Conservation (phyloP, 1,140 invertebrate genomes). For the Cydia amplana region DNA sequence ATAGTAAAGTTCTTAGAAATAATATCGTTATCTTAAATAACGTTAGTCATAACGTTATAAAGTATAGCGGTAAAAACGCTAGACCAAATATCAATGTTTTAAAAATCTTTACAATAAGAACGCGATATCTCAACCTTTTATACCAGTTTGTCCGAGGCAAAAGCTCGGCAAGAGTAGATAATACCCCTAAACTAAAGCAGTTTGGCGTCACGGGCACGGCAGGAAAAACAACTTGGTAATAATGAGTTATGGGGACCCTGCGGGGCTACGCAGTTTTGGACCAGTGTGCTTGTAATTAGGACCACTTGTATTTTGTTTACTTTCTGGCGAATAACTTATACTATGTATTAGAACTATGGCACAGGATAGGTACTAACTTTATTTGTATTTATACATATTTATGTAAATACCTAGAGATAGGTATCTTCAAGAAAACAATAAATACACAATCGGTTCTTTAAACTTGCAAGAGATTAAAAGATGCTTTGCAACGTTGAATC, state of each 20-base stretch:
- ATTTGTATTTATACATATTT: no score
- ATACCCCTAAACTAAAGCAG: slow-evolving; percentile 9
- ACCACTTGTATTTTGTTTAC: slow-evolving; percentile 34
- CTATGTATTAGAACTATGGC: neutral
- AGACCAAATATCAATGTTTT: no score
- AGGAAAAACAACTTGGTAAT: slow-evolving; percentile 65
- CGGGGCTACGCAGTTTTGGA: slow-evolving; percentile 44
- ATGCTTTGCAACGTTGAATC: no score
- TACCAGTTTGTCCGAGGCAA: neutral
- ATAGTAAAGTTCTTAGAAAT: no score
- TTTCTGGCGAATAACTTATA: slow-evolving; percentile 45
- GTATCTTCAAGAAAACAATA: no score
- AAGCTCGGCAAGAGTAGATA: neutral
- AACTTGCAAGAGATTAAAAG: no score
- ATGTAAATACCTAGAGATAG: no score
- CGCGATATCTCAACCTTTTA: neutral
- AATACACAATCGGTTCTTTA: no score
- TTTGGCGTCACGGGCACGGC: slow-evolving; percentile 38
- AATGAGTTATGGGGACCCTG: slow-evolving; percentile 53
- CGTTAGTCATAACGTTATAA: no score
- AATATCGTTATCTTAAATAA: no score
- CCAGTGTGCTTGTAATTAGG: slow-evolving; percentile 34
- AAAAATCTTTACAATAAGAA: neutral
- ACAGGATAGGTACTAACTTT: neutral
- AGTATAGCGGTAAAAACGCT: no score